phyloP scores from a whole-genome alignment of 1,140 invertebrate genomes.

The Coptotermes formosanus region DNA sequence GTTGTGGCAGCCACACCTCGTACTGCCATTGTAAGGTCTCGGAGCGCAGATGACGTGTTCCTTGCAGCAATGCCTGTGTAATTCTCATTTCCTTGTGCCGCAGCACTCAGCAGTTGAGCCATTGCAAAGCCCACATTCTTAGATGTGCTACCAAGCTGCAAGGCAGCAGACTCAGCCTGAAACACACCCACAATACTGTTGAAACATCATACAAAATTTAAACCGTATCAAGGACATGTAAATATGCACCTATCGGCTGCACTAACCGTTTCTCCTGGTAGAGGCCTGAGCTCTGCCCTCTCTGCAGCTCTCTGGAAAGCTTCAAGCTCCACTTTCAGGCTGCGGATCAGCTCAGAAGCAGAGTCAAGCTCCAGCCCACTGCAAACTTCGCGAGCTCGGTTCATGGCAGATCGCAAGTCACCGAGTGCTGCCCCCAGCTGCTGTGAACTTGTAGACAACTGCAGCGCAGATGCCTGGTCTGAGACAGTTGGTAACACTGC shows the following conservation, averaged over 20 bases:
- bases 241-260: not conserved
- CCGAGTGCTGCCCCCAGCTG: slow-evolving; percentile 72
- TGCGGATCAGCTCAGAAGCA: slow-evolving; percentile 76
- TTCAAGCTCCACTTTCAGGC: slow-evolving; percentile 76
- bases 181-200: slow-evolving; percentile 35
- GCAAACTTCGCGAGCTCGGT: slow-evolving; percentile 82
- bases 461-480: slow-evolving; percentile 74
- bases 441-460: slow-evolving; percentile 70
- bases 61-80: slow-evolving; percentile 80
- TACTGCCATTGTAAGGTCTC: slow-evolving; percentile 67
- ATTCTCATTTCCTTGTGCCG: slow-evolving; percentile 78
- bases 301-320: slow-evolving; percentile 75
- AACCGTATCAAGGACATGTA: not conserved
- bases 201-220: slow-evolving; percentile 22
- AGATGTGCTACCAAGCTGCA: slow-evolving; percentile 67
- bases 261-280: slow-evolving; percentile 80
- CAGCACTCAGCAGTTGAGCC: slow-evolving; percentile 81
- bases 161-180: slow-evolving; percentile 69
- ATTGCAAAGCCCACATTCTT: slow-evolving; percentile 65
- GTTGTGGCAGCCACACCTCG: slow-evolving; percentile 71
- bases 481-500: slow-evolving; percentile 81
- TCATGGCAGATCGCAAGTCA: slow-evolving; percentile 77
- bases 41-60: slow-evolving; percentile 73
- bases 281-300: slow-evolving; percentile 67
- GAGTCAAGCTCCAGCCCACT: slow-evolving; percentile 77